Evolutionary conservation across 2,888 invertebrate genomes (phyloP).

Genomic region (Eueremaeus valkanovi): DNA sequence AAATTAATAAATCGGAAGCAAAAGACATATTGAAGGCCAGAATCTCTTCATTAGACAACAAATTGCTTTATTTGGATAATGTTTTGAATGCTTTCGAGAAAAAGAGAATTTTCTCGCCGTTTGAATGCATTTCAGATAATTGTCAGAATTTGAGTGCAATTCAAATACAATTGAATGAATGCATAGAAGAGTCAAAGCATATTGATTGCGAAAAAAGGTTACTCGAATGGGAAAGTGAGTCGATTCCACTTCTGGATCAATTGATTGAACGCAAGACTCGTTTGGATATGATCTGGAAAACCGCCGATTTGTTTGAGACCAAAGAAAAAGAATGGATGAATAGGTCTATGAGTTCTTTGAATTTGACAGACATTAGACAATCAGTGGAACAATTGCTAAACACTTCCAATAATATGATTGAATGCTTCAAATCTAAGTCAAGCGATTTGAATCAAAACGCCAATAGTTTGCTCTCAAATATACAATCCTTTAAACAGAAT

Average conservation of each 20-base stretch:
- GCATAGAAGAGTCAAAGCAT: background rate
- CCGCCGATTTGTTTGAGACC: background rate
- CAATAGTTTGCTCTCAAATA: background rate
- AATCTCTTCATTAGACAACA: background rate
- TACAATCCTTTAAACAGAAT: constrained; percentile 43
- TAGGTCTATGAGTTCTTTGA: background rate
- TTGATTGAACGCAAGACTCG: background rate
- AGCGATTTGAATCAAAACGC: background rate
- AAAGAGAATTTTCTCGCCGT: constrained; percentile 14
- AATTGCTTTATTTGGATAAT: background rate
- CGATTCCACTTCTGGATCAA: background rate
- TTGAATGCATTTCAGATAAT: constrained; percentile 27
- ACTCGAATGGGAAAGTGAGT: background rate
- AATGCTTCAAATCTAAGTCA: background rate
- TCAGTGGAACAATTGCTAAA: background rate
- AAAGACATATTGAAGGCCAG: background rate
- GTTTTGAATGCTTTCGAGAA: background rate
- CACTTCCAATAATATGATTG: background rate
- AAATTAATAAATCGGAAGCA: background rate
- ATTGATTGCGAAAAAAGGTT: background rate
- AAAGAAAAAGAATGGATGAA: background rate
- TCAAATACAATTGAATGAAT: background rate
- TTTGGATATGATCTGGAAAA: constrained; percentile 12
- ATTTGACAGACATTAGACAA: background rate
- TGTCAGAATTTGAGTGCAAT: background rate